phyloP scores from a whole-genome alignment of 2,888 invertebrate species.

The Lasius fuliginosus region DNA sequence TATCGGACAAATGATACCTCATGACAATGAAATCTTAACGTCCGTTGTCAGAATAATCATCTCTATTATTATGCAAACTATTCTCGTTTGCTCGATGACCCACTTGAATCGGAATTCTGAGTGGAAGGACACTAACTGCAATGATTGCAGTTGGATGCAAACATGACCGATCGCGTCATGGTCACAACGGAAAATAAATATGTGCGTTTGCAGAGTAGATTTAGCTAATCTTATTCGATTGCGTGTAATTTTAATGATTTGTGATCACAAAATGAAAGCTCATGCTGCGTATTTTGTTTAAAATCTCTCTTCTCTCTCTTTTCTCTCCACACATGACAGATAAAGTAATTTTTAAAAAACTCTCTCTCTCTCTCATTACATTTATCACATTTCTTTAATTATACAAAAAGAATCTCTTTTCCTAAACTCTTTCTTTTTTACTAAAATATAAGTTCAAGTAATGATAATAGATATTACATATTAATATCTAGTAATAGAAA shows the following conservation, averaged over 20 bases:
- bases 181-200: constrained; percentile 33
- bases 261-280: constrained; percentile 7
- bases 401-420: too few species aligned
- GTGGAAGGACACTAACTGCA: constrained; percentile 27
- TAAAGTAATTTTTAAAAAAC: not conserved
- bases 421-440: too few species aligned
- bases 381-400: not conserved
- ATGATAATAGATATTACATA: too few species aligned
- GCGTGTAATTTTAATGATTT: not conserved
- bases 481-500: too few species aligned
- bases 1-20: constrained; percentile 15
- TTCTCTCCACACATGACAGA: not conserved
- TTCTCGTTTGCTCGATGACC: constrained; percentile 46
- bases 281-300: not conserved
- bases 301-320: not conserved
- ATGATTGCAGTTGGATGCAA: constrained; percentile 21
- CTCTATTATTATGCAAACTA: constrained; percentile 49
- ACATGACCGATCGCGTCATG: constrained; percentile 26
- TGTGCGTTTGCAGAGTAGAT: constrained; percentile 9
- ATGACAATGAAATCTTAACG: constrained; percentile 47
- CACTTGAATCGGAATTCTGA: constrained; percentile 45
- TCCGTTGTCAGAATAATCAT: constrained; percentile 41
- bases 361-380: too few species aligned
- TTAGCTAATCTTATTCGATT: constrained; percentile 15
- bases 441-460: too few species aligned